Base-by-base conservation (phyloP, 2,797 vertebrate species). In the Phoebastria nigripes region DNA sequence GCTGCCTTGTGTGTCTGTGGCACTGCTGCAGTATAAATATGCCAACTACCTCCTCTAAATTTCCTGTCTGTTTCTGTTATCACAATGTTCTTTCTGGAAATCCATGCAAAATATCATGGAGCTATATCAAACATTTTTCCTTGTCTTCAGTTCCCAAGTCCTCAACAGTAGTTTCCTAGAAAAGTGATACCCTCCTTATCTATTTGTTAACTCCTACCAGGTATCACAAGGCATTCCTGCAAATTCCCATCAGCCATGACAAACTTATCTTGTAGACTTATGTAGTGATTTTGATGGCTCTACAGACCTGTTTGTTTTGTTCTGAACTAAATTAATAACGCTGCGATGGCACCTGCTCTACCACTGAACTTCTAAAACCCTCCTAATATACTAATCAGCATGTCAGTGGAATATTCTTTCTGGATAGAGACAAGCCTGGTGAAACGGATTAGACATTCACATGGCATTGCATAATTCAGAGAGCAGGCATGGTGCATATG, bases 401-500 rank as follows among this genome's bases (percentile, higher is more conserved):
- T 97, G 98, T 98, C 97, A 96, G 96, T 44, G 73, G 96, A 97
- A 94, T 97, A 95, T 97, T 95, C 95, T 82, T 97, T 88, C 96
- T 97, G 96, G 96, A 97, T 98, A 97, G 97, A 98, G 97, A 98
- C 97, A 97, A 97, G 95, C 83, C 87, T 97, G 87, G 96, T 97
- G 97, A 98, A 98, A 97, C 6, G 44, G 97, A 98, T 98, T 97
- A 97, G 97, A 97, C 97, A 97, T 97, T 98, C 97, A 93, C 97
- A 97, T 76, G 96, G 97, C 97, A 97, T 98, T 98, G 98, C 97
- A 98, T 98, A 98, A 98, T 98, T 98, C 98, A 98, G 96, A 97
- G 96, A 97, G 97, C 97, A 94, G 96, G 95, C 87, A 94, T 58
- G 87, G 94, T 97, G 98, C 97, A 98, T 98, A 96, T 82, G 88